These are phyloP conservation scores for Scartelaos histophorus DNA, from an alignment of 2,113 vertebrate species.

Conservation along the genomic window DNA sequence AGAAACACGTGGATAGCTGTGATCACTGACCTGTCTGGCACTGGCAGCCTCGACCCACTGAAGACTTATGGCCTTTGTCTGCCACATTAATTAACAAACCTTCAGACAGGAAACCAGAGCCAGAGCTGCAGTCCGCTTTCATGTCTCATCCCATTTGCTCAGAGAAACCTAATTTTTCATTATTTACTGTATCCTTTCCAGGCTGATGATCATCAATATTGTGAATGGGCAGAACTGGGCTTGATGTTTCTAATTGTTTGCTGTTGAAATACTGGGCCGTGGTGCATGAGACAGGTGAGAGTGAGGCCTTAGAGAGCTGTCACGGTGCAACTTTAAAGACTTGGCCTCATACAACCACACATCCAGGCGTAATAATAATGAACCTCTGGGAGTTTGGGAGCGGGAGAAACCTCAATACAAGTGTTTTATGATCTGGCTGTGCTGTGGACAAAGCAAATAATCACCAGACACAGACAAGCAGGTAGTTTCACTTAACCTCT, in stretches of 20 bases:
- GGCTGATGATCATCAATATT: slow-evolving; percentile 55
- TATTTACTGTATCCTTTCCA: slow-evolving; percentile 67
- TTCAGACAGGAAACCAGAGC: slow-evolving; percentile 76
- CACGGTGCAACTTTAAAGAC: slow-evolving; percentile 55
- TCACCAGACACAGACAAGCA: slow-evolving; percentile 72
- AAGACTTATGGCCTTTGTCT: slow-evolving; percentile 67
- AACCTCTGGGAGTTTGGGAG: slow-evolving; percentile 62
- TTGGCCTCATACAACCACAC: slow-evolving; percentile 64
- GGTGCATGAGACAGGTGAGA: slow-evolving; percentile 8
- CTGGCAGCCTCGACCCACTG: slow-evolving; percentile 36
- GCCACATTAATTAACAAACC: slow-evolving; percentile 75
- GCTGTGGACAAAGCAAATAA: slow-evolving; percentile 73
- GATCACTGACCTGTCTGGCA: slow-evolving; percentile 49
- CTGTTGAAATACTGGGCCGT: slow-evolving; percentile 45
- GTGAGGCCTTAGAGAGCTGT: slow-evolving; percentile 45
- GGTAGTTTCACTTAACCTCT: slow-evolving; percentile 78
- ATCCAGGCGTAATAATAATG: slow-evolving; percentile 68
- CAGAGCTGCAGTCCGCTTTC: slow-evolving; percentile 65
- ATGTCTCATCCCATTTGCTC: slow-evolving; percentile 69
- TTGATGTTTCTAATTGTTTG: slow-evolving; percentile 40
- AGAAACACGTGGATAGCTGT: slow-evolving; percentile 42
- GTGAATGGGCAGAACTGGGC: slow-evolving; percentile 19
- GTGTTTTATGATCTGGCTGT: slow-evolving; percentile 76
- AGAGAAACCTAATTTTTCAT: slow-evolving; percentile 69
- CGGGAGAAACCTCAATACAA: slow-evolving; percentile 61